Evolutionary conservation across 2,113 vertebrate species (phyloP), one percentile per base, ranked within the genome.

Genomic region (Gracilinanus agilis): DNA sequence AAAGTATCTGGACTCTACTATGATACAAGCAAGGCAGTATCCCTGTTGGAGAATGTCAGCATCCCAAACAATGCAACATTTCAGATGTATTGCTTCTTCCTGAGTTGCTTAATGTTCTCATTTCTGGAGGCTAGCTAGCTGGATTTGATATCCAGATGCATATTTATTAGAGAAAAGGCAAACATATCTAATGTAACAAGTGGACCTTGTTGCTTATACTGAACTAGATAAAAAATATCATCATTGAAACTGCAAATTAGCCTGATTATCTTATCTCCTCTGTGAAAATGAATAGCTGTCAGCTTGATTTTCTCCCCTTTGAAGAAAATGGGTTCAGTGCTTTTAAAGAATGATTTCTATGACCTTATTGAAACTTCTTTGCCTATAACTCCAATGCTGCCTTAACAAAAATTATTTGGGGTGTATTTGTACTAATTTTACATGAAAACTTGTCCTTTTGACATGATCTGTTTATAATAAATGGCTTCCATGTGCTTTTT

Each of bases 381-480:
- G 29, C 96, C 96, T 91, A 95, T 93, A 96, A 90, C 94, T 96
- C 91, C 95, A 95, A 53, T 19, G 91, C 88, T 95, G 55, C 61
- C 90, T 97, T 94, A 95, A 97, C 97, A 95, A 92, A 94, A 98
- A 97, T 95, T 75, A 89, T 96, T 94, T 95, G 94, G 61, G 55
- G 95, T 96, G 95, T 96, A 94, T 96, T 94, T 96, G 92, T 91
- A 93, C 44, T 95, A 27, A 34, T 90, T 95, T 93, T 88, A 96
- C 91, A 94, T 93, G 93, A 94, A 93, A 94, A 88, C 94, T 96
- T 90, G 27, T 53, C 25, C 9, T 90, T 90, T 21, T 97, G 88
- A 97, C 95, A 94, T 94, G 90, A 94, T 95, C 53, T 58, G 95
- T 97, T 96, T 94, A 94, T 40, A 94, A 95, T 94, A 94, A 53